Conservation (phyloP, 2,113 vertebrate genomes). For the Sitta europaea region DNA sequence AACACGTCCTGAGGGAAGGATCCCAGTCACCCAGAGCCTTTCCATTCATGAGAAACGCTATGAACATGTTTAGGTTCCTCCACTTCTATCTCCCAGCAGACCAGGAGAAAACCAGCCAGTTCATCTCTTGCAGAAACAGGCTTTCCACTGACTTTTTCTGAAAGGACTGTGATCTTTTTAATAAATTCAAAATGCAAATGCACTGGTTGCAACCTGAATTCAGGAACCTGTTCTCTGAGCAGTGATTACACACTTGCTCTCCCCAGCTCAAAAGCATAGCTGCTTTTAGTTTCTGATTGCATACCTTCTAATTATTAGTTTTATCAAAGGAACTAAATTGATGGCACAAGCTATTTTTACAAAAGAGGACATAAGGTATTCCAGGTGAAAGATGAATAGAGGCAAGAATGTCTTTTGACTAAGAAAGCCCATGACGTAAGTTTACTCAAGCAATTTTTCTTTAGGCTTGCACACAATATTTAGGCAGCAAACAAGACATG, state of each 20-base stretch:
- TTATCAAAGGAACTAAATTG: slow-evolving; percentile 15
- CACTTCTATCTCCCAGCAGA: not conserved
- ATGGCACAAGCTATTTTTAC: not conserved
- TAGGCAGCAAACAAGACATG: not conserved
- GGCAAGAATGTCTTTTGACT: not conserved
- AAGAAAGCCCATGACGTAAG: not conserved
- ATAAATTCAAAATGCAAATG: not conserved
- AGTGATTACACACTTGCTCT: not conserved
- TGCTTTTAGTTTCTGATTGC: not conserved
- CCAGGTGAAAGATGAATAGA: not conserved
- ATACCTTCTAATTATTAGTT: not conserved
- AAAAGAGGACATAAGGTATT: not conserved
- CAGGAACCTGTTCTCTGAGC: not conserved
- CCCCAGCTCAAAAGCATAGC: not conserved
- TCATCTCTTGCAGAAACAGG: not conserved
- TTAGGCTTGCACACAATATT: not conserved
- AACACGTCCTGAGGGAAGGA: not conserved
- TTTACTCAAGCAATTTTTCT: not conserved
- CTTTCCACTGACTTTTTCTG: not conserved
- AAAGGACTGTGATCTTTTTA: not conserved
- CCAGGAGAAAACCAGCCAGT: not conserved
- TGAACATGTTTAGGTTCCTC: not conserved
- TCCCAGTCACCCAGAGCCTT: not conserved
- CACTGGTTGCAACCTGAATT: not conserved
- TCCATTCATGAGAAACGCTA: not conserved